Evolutionary conservation across 2,888 invertebrate genomes (phyloP).

Genomic region (Trypoxylon attenuatum): DNA sequence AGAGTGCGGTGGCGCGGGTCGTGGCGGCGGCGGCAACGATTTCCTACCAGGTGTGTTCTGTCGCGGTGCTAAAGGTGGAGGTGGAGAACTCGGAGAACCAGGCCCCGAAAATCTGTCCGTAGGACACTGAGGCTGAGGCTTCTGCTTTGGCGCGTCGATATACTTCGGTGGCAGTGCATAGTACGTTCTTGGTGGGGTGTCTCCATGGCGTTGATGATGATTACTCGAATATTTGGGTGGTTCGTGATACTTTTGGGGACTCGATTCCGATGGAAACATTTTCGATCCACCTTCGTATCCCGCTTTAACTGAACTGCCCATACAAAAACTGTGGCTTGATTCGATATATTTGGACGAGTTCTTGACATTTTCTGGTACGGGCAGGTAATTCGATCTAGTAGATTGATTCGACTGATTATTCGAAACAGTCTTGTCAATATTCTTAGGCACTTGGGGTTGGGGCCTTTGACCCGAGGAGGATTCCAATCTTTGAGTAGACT

Average conservation of each 20-base stretch:
- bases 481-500: conserved; percentile 52
- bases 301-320: conserved; percentile 62
- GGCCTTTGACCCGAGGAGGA: conserved; percentile 67
- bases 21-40: conserved; percentile 69
- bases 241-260: conserved; percentile 66
- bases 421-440: conserved; percentile 36
- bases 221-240: conserved; percentile 64
- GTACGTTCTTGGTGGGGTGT: conserved; percentile 55
- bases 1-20: conserved; percentile 67
- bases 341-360: conserved; percentile 46
- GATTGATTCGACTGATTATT: conserved; percentile 25
- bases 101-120: conserved; percentile 55
- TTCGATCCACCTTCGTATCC: conserved; percentile 64
- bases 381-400: conserved; percentile 56
- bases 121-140: conserved; percentile 60
- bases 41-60: conserved; percentile 67
- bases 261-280: conserved; percentile 57
- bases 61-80: conserved; percentile 69
- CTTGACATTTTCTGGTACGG: conserved; percentile 44
- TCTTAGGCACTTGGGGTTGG: conserved; percentile 66
- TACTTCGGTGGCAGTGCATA: conserved; percentile 65
- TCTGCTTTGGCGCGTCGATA: conserved; percentile 60
- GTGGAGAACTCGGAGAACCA: conserved; percentile 60
- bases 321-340: conserved; percentile 46
- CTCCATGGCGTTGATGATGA: conserved; percentile 56